Base-by-base conservation (phyloP, 2,888 invertebrate genomes). In the Campoletis raptor region DNA sequence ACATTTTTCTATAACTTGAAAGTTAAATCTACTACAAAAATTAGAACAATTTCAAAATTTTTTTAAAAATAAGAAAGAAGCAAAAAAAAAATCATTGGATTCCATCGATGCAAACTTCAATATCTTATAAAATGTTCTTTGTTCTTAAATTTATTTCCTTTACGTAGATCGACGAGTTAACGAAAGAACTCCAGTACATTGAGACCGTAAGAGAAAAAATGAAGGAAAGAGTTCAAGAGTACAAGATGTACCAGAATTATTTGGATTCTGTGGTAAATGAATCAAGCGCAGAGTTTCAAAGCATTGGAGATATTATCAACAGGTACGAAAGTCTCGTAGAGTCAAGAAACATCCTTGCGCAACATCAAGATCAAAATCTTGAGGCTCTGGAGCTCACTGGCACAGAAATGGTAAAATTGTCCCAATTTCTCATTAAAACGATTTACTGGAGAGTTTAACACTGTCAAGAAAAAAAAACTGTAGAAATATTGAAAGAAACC, bases 311-410 rank as follows among this genome's bases (percentile, higher is more conserved):
- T 77, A 95, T 96, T n/a, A 94, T 96, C 70, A 96, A 96, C 90
- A 95, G 96, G 81, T 96, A 96, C 89, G 96, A 96, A 92, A 95
- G 96, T 4, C 93, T 96, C 61, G 95, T 95, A n/a, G 96, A 96
- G 4, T 96, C 96, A 0, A 96, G 96, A 90, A 94, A 92, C 76
- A 95, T 95, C 0, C 92, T 96, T 18, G 95, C 96, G 0, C 95
- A 95, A 15, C 95, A 95, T 4, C 96, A 96, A 89, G 95, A 96
- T 89, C 93, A 95, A 9, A 95, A 95, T 90, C 92, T 96, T 86
- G 95, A 95, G 90, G 94, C 95, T 91, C 89, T 96, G 83, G 96
- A 96, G 92, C 94, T 94, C 37, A 96, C 96, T 0, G 95, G 96
- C 15, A 95, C 95, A 86, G 95, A 96, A 94, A 96, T 96, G 93